A percentile compares a stretch with the other conserved stretches of the same genome.
These are phyloP conservation scores for Anoura caudifer DNA, from an alignment of 2,113 vertebrate genomes.

Conservation along the genomic window DNA sequence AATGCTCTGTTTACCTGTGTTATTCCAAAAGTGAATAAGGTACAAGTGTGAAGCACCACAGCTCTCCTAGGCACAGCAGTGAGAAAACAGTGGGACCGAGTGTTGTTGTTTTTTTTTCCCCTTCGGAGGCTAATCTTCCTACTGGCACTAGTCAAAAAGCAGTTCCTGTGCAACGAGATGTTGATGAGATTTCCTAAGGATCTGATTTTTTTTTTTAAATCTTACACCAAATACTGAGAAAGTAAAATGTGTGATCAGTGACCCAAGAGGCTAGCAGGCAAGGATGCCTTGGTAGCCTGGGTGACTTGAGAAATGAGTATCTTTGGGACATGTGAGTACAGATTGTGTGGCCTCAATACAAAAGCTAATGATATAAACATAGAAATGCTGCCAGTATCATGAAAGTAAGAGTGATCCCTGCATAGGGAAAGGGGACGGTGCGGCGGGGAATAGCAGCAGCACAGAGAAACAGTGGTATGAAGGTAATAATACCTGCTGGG, in stretches of 20 bases:
- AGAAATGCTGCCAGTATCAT: background rate
- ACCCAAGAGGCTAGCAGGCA: background rate
- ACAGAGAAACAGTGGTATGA: background rate
- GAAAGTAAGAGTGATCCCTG: background rate
- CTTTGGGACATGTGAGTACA: background rate
- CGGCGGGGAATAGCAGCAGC: background rate
- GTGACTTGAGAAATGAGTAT: background rate
- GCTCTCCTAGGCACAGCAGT: background rate
- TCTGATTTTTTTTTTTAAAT: background rate
- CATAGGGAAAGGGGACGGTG: background rate
- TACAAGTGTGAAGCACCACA: background rate
- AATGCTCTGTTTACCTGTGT: background rate
- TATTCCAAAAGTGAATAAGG: background rate
- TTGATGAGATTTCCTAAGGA: background rate
- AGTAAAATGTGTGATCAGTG: background rate
- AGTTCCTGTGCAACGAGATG: background rate
- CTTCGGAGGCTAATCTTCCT: background rate
- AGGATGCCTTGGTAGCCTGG: background rate
- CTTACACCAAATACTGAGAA: background rate
- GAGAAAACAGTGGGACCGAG: background rate
- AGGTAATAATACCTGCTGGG: background rate
- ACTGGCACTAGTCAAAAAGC: background rate
- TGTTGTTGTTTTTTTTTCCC: background rate
- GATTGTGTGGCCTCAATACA: background rate
- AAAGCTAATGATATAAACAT: background rate